Percentiles rank a stretch among this genome's conserved stretches.
Conservation (phyloP, 2,113 vertebrate species). For the human region DNA sequence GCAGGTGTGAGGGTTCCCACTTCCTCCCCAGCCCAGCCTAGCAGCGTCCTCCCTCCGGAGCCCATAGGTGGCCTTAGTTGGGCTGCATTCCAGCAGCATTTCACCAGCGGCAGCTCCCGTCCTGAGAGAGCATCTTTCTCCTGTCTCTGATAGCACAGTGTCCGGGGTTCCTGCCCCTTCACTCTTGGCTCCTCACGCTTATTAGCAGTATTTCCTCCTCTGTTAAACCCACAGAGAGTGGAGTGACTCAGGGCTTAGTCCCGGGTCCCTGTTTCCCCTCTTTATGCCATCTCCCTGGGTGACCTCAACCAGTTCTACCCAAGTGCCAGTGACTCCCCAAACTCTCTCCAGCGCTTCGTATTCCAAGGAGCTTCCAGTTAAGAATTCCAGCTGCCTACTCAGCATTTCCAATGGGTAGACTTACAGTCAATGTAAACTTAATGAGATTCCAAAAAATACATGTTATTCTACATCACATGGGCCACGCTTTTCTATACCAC, state of each 20-base stretch:
- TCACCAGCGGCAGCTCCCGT: no score
- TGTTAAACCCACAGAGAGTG: not conserved
- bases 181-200: not conserved
- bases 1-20: no score
- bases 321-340: not conserved
- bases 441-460: no score
- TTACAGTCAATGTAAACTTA: not conserved
- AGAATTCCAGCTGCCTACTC: not conserved
- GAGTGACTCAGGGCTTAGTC: not conserved
- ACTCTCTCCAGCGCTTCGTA: not conserved
- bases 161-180: not conserved
- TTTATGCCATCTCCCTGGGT: not conserved
- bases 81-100: no score
- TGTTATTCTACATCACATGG: no score
- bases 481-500: no score
- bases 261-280: not conserved
- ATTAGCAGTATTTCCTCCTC: not conserved
- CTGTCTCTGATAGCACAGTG: not conserved
- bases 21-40: no score
- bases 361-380: not conserved
- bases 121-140: no score
- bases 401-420: not conserved
- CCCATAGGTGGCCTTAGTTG: no score
- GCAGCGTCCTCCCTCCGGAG: rapidly evolving
- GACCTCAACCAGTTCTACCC: not conserved